Conservation (phyloP, 1,140 invertebrate species). For the Diachasmimorpha longicaudata region DNA sequence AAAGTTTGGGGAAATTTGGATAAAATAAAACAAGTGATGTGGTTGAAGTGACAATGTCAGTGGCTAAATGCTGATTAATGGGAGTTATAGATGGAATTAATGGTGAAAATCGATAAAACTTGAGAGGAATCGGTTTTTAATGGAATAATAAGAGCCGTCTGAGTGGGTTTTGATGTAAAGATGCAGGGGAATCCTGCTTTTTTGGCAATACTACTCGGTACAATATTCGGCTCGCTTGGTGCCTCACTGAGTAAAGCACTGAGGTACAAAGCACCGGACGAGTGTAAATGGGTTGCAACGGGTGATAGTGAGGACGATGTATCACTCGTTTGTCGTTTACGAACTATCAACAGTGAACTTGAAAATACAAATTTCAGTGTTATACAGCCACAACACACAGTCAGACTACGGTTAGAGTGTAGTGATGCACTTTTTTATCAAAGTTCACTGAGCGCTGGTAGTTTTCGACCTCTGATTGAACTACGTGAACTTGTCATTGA, state of each 20-base stretch:
- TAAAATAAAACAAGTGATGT: neutral
- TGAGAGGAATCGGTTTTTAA: neutral
- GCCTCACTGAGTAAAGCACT: slow-evolving; percentile 74
- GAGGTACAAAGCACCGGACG: slow-evolving; percentile 82
- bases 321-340: slow-evolving; percentile 78
- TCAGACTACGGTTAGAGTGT: slow-evolving; percentile 80
- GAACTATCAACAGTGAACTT: slow-evolving; percentile 87
- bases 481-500: slow-evolving; percentile 85
- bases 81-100: neutral
- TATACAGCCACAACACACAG: slow-evolving; percentile 86
- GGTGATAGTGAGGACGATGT: slow-evolving; percentile 72
- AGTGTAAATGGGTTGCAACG: slow-evolving; percentile 80
- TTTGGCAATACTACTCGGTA: slow-evolving; percentile 68
- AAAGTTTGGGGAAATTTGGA: neutral
- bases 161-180: slow-evolving; percentile 25
- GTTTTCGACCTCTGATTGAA: slow-evolving; percentile 82
- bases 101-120: neutral
- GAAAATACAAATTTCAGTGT: slow-evolving; percentile 90
- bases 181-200: slow-evolving; percentile 61
- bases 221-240: slow-evolving; percentile 72
- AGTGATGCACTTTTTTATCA: slow-evolving; percentile 85
- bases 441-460: slow-evolving; percentile 83
- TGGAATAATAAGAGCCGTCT: neutral
- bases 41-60: neutral
- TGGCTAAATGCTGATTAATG: slow-evolving; percentile 2